These are phyloP conservation scores for Crocuta crocuta DNA, from an alignment of 2,113 vertebrate genomes.

Conservation along the genomic window DNA sequence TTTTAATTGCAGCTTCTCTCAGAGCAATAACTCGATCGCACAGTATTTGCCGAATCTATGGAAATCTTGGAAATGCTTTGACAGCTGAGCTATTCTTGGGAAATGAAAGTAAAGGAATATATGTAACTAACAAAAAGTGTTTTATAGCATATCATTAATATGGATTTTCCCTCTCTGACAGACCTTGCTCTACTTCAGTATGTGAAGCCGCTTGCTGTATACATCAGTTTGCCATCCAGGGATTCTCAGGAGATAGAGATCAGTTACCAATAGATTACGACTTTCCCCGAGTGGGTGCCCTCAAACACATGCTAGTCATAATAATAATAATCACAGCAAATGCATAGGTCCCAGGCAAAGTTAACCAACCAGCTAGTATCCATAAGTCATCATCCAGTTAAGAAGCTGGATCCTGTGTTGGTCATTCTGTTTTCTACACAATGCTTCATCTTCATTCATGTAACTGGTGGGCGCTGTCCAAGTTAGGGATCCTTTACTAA, in stretches of 20 bases:
- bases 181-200: conserved; percentile 37
- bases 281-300: background rate
- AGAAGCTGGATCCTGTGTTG: background rate
- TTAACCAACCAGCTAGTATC: background rate
- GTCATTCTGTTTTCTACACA: conserved; percentile 19
- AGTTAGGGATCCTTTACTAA: background rate
- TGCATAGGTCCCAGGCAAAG: background rate
- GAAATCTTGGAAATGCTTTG: conserved; percentile 77
- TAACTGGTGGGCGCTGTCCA: background rate
- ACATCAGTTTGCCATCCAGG: conserved; percentile 33
- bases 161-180: conserved; percentile 72
- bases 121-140: conserved; percentile 76
- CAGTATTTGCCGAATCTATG: conserved; percentile 74
- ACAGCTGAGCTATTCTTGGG: conserved; percentile 79
- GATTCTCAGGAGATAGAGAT: background rate
- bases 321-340: background rate
- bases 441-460: background rate
- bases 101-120: conserved; percentile 80
- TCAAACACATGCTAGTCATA: background rate
- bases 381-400: background rate
- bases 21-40: conserved; percentile 78
- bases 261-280: conserved; percentile 29
- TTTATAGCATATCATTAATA: conserved; percentile 78
- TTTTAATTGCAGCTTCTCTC: conserved; percentile 83
- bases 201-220: background rate